A percentile compares a stretch with the other conserved stretches of the same genome.
Conservation (phyloP, 2,797 vertebrate genomes). For the Sebastes paucispinis region DNA sequence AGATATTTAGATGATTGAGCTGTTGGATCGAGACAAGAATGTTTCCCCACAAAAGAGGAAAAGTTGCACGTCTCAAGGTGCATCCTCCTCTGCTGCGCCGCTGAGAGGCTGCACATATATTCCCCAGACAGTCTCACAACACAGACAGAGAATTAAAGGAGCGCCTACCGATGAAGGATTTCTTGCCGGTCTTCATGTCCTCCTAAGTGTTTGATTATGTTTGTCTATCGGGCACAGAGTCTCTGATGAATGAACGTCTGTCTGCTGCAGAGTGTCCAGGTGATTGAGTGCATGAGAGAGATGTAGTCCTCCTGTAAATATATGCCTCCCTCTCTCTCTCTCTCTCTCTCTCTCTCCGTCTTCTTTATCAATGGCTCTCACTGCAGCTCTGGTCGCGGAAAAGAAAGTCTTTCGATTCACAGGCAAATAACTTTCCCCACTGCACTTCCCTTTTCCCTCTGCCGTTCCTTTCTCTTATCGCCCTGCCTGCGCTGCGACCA, state of each 20-base stretch:
- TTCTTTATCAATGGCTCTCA: constrained; percentile 2
- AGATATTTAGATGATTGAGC: neutral
- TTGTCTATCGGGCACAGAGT: neutral
- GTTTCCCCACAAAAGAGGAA: neutral
- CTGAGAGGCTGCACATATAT: constrained; percentile 16
- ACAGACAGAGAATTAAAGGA: constrained; percentile 27
- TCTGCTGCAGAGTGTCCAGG: constrained; percentile 54
- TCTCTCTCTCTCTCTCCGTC: constrained; percentile 1
- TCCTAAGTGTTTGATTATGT: constrained; percentile 25
- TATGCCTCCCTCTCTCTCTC: constrained; percentile 8
- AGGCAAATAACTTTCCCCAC: constrained; percentile 58
- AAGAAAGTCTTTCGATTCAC: constrained; percentile 37
- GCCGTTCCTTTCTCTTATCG: constrained; percentile 30
- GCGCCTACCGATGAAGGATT: constrained; percentile 81
- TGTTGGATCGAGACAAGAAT: neutral
- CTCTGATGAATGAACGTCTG: constrained; percentile 25
- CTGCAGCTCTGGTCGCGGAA: constrained; percentile 48
- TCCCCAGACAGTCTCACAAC: neutral
- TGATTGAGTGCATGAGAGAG: constrained; percentile 37
- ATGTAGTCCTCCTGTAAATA: constrained; percentile 31
- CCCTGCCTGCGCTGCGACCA: constrained; percentile 27
- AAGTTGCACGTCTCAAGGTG: constrained; percentile 37
- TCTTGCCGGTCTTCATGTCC: constrained; percentile 82
- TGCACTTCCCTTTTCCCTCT: constrained; percentile 44
- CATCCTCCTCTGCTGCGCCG: constrained; percentile 2